These are phyloP conservation scores for Globodera rostochiensis DNA, from an alignment of 1,140 invertebrate genomes.

Conservation along the genomic window DNA sequence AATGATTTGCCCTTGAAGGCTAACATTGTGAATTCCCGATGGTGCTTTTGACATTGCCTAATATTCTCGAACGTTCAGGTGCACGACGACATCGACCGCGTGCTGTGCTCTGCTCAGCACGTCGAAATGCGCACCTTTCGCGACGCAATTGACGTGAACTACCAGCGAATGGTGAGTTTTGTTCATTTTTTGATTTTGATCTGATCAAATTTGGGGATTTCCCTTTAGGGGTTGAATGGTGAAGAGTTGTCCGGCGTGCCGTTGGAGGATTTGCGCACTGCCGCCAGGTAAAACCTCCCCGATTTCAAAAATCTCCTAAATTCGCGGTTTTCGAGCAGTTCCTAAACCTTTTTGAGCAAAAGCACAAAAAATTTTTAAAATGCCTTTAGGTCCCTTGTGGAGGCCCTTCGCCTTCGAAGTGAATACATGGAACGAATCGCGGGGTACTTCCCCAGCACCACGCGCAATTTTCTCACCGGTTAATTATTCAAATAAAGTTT, in stretches of 20 bases:
- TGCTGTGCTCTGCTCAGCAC: slow-evolving; percentile 49
- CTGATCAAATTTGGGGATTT: neutral
- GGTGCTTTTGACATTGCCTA: neutral
- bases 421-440: slow-evolving; percentile 65
- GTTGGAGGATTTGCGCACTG: slow-evolving; percentile 58
- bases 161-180: slow-evolving; percentile 60
- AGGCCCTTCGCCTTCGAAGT: slow-evolving; percentile 54
- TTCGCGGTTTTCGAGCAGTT: neutral
- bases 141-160: slow-evolving; percentile 65
- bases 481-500: neutral
- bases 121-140: slow-evolving; percentile 62
- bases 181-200: neutral
- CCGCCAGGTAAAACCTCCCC: slow-evolving; percentile 27
- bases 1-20: too few relatives aligned
- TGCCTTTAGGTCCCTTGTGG: slow-evolving; percentile 43
- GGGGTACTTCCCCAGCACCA: slow-evolving; percentile 57
- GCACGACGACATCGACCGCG: slow-evolving; percentile 30
- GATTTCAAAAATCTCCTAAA: neutral
- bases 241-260: slow-evolving; percentile 65
- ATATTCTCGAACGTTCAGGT: neutral
- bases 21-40: neutral
- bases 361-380: neutral
- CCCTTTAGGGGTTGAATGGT: slow-evolving; percentile 50
- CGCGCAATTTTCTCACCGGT: slow-evolving; percentile 53
- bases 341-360: neutral